These are phyloP conservation scores for Etheostoma perlongum DNA, from an alignment of 2,797 vertebrate genomes.

Conservation along the genomic window DNA sequence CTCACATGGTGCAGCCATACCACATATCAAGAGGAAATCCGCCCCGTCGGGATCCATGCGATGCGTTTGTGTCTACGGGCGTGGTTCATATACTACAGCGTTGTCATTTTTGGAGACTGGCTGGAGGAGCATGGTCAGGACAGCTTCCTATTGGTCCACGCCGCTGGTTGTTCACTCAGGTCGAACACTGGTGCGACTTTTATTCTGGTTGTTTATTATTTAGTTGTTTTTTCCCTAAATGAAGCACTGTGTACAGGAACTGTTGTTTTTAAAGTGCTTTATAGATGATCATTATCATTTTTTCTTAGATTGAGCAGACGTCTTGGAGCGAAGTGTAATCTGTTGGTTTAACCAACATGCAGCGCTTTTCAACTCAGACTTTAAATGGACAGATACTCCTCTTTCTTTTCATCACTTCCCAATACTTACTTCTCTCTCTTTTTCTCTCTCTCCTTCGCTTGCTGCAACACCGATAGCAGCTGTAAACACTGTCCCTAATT, in stretches of 20 bases:
- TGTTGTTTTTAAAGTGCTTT: not conserved
- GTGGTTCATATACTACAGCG: too few relatives aligned
- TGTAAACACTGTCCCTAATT: constrained; percentile 43
- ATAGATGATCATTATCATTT: not conserved
- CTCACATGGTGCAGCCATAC: too few relatives aligned
- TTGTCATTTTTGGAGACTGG: too few relatives aligned
- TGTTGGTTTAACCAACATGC: not conserved
- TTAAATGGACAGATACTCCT: constrained; percentile 6
- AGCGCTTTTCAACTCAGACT: not conserved
- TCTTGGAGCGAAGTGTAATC: not conserved
- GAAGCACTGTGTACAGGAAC: not conserved
- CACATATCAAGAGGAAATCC: too few relatives aligned
- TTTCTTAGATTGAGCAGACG: not conserved
- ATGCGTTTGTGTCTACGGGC: too few relatives aligned
- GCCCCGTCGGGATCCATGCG: too few relatives aligned
- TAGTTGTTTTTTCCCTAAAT: too few relatives aligned
- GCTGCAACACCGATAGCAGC: constrained; percentile 45
- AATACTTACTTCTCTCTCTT: constrained; percentile 4
- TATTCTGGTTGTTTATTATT: too few relatives aligned
- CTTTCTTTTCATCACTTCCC: not conserved
- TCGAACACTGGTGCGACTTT: too few relatives aligned
- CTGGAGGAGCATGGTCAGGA: too few relatives aligned
- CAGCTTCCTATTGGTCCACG: too few relatives aligned
- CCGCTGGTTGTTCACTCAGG: too few relatives aligned
- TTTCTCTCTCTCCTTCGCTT: constrained; percentile 23